Base-by-base conservation (phyloP, 2,888 invertebrate species). In the Leucoptera coffeella region DNA sequence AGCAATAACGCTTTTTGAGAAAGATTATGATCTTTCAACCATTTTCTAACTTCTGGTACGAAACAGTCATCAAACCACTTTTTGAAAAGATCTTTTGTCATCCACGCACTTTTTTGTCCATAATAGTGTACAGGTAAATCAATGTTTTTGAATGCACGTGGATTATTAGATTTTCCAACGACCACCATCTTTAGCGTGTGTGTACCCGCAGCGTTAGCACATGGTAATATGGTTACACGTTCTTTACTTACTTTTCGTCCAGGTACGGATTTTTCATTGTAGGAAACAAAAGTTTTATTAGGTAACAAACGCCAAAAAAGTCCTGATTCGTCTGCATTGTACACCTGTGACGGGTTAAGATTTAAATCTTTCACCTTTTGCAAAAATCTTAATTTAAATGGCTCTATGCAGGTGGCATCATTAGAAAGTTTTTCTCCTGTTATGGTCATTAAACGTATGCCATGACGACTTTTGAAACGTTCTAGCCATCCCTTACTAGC, bases 1-100 rank as follows among this genome's bases (percentile, higher is more conserved):
- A 42, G 32, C 28, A 45, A 28, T 23, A 42, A 37, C 20, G 41
- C 41, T 32, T 40, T 38, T 36, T 27, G 29, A 23, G 38, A 32
- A n/a, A 39, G 29, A 29, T 34, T 33, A 22, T 25, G 17, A 21
- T 27, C 20, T 32, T 31, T 34, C 10, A 38, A 25, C 17, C 23
- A 27, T 22, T 29, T 27, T 29, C 25, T 34, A 15, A 38, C 37
- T 33, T 33, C 37, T 6, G 36, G 35, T 11, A 36, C 34, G 27
- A 40, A 37, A 26, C 15, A 15, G 32, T 31, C 30, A 25, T 41
- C 26, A 37, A 39, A 39, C 41, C 40, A 45, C 34, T 41, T 31
- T 30, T 33, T 38, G 34, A 40, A 46, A 31, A 39, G 28, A 20
- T 39, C 35, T 41, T 32, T 40, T 31, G 39, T 43, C 26, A 42